Percentiles rank a stretch among this genome's conserved stretches.
Evolutionary conservation across 2,797 vertebrate species (phyloP).

Genomic region (Fistularia tabacaria): DNA sequence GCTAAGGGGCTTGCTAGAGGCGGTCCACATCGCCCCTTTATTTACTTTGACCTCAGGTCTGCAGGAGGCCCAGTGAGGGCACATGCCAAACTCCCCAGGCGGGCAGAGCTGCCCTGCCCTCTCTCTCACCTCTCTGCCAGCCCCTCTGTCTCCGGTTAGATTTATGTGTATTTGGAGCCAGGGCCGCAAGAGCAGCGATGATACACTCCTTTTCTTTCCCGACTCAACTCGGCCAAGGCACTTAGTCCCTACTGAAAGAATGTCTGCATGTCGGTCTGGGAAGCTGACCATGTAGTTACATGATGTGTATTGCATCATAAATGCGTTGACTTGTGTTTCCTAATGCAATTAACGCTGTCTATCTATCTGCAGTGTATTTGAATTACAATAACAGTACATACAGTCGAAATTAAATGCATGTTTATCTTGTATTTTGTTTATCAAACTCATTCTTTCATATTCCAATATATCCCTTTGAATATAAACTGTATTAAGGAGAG

Average conservation of each 20-base stretch:
- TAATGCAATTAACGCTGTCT: not conserved
- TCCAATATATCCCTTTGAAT: too few species aligned
- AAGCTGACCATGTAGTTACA: too few species aligned
- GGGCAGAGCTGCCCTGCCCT: slow-evolving; percentile 73
- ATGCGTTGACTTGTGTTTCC: too few species aligned
- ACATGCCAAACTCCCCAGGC: slow-evolving; percentile 81
- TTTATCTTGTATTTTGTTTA: too few species aligned
- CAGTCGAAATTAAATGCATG: too few species aligned
- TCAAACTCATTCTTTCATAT: too few species aligned
- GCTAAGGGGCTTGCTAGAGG: slow-evolving; percentile 63
- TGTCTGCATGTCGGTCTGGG: slow-evolving; percentile 1
- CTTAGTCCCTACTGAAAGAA: slow-evolving; percentile 27
- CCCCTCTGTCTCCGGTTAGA: slow-evolving; percentile 71
- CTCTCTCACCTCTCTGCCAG: slow-evolving; percentile 70
- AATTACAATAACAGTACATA: too few species aligned
- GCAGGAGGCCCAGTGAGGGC: slow-evolving; percentile 70
- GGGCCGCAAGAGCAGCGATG: slow-evolving; percentile 27
- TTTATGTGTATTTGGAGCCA: slow-evolving; percentile 65
- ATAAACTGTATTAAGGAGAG: too few species aligned
- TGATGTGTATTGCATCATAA: too few species aligned
- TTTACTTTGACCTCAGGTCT: slow-evolving; percentile 77
- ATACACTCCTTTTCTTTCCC: slow-evolving; percentile 33
- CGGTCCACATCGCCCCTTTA: slow-evolving; percentile 68
- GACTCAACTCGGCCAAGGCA: slow-evolving; percentile 5
- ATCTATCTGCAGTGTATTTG: too few species aligned